A percentile compares a stretch with the other conserved stretches of the same genome.
Evolutionary conservation across 2,113 vertebrate species (phyloP).

Genomic region (Pachyramphus minor): DNA sequence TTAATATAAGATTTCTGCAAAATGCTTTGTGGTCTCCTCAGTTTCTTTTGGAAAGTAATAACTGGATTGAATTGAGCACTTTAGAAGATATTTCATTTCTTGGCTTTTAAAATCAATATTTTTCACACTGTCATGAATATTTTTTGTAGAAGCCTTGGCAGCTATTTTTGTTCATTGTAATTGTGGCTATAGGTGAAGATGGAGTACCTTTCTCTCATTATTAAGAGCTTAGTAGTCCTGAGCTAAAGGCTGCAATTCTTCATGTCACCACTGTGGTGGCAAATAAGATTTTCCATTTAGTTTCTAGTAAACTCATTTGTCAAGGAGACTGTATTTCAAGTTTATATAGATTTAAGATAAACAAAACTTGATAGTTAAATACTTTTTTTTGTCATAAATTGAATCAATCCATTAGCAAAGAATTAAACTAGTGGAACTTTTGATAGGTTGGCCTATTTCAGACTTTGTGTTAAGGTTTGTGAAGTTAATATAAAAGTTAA

Average conservation of each 20-base stretch:
- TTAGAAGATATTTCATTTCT: slow-evolving; percentile 71
- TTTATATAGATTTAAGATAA: slow-evolving; percentile 72
- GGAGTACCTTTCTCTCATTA: slow-evolving; percentile 76
- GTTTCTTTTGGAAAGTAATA: slow-evolving; percentile 70
- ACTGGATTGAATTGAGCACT: slow-evolving; percentile 56
- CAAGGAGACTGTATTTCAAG: slow-evolving; percentile 67
- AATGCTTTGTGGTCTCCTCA: slow-evolving; percentile 38
- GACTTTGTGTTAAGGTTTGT: slow-evolving; percentile 27
- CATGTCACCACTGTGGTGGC: slow-evolving; percentile 73
- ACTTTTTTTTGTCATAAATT: slow-evolving; percentile 55
- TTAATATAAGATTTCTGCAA: slow-evolving; percentile 13
- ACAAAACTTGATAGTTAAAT: slow-evolving; percentile 54
- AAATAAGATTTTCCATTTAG: slow-evolving; percentile 78
- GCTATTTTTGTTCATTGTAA: slow-evolving; percentile 67
- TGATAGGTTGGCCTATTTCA: neutral
- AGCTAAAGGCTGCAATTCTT: slow-evolving; percentile 79
- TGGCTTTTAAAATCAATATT: slow-evolving; percentile 77
- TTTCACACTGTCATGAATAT: slow-evolving; percentile 74
- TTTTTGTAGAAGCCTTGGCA: slow-evolving; percentile 61
- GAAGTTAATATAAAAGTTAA: slow-evolving; percentile 41
- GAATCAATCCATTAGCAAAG: slow-evolving; percentile 40
- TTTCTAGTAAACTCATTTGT: slow-evolving; percentile 76
- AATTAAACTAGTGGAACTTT: slow-evolving; percentile 42
- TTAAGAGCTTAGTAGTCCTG: slow-evolving; percentile 75
- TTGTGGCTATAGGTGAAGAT: slow-evolving; percentile 70